A percentile compares a stretch with the other conserved stretches of the same genome.
phyloP scores from a whole-genome alignment of 2,113 vertebrate species.

The Lamprotornis superbus region DNA sequence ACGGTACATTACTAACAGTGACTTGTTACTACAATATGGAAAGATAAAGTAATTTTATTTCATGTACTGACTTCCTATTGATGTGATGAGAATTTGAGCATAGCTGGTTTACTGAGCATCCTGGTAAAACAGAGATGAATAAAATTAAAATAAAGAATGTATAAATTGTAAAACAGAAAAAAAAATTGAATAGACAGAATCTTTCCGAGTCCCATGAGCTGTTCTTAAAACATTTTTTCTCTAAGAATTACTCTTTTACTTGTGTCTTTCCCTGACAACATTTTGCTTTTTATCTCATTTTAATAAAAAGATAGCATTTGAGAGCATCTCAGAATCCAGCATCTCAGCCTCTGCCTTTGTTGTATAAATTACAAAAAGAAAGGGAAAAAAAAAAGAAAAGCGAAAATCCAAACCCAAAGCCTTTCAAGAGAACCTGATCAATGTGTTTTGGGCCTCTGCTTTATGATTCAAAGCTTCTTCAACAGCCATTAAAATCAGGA shows the following conservation, averaged over 20 bases:
- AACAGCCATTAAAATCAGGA: neutral
- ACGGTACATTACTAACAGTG: neutral
- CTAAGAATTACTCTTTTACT: neutral
- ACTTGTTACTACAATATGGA: neutral
- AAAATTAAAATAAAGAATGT: neutral
- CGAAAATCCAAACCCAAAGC: neutral
- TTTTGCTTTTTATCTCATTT: conserved; percentile 46
- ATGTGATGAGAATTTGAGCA: neutral
- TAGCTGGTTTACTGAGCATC: neutral
- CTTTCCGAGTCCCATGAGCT: neutral
- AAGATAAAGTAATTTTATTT: neutral
- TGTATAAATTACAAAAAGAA: conserved; percentile 19
- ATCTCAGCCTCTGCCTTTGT: conserved; percentile 19
- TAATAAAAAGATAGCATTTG: conserved; percentile 7
- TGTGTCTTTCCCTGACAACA: conserved; percentile 24
- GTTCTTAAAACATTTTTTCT: neutral
- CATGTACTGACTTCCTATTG: neutral
- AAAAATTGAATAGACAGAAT: neutral
- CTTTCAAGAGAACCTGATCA: conserved; percentile 5
- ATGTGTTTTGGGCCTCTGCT: neutral
- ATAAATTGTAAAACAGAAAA: neutral
- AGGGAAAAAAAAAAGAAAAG: neutral
- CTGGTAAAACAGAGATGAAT: neutral
- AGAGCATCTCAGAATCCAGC: neutral
- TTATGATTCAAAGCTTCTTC: neutral